Percentiles rank a stretch among this genome's conserved stretches.
Conservation (phyloP, 1,140 invertebrate species). For the Anadara kagoshimensis region DNA sequence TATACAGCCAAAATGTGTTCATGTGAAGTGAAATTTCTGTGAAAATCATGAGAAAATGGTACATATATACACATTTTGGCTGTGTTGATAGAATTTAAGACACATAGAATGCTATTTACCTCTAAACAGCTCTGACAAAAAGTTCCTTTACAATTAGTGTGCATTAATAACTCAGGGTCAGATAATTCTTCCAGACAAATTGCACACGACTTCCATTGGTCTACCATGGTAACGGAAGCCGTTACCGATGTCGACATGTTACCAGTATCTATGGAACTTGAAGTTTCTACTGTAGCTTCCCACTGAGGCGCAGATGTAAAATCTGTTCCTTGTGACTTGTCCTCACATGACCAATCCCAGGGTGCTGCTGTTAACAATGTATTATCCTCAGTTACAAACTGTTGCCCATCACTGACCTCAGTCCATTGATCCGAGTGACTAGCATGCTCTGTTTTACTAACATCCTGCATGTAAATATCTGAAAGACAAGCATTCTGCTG, state of each 20-base stretch:
- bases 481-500: not conserved
- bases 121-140: slow-evolving; percentile 80
- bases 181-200: slow-evolving; percentile 81
- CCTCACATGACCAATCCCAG: not conserved
- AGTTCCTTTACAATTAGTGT: slow-evolving; percentile 77
- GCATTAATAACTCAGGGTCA: slow-evolving; percentile 77
- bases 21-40: no score
- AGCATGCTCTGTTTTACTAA: slow-evolving; percentile 10
- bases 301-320: no score
- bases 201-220: slow-evolving; percentile 75
- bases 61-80: no score
- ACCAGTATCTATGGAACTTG: no score
- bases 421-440: slow-evolving; percentile 12
- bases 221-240: slow-evolving; percentile 12
- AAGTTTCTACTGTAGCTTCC: no score
- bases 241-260: no score
- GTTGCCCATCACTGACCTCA: not conserved
- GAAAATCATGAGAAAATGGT: no score
- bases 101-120: slow-evolving; percentile 72
- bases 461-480: no score
- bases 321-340: not conserved
- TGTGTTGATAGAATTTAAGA: no score
- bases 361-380: not conserved
- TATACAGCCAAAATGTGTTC: no score
- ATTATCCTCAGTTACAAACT: not conserved